Base-by-base conservation (phyloP, 2,888 invertebrate genomes). In the Linnaemya tessellans region DNA sequence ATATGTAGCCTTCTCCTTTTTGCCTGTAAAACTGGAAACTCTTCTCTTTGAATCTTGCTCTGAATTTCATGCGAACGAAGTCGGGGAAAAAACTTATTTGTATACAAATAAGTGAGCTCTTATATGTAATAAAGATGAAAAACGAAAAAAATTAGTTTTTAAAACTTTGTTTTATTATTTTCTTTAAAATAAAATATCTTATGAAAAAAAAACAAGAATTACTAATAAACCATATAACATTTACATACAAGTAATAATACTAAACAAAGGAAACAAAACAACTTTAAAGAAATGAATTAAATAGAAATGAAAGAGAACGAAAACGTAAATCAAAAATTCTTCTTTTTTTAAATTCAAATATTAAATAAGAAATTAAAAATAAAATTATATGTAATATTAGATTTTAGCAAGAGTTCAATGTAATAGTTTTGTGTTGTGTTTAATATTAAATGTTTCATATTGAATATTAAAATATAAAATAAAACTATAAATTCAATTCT, bases 401-500 rank as follows among this genome's bases (percentile, higher is more conserved):
- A 62, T 65, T 77, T 71, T 77, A 77, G 79, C 13, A 54, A 71
- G 56, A 70, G 75, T 85, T 85, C 49, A 70, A 79, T 81, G 74
- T 85, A 75, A 80, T 85, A 80, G 82, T 85, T 74, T 82, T 82
- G 82, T 82, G 82, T 85, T 82, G 79, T 85, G 80, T 82, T 85
- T 71, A 81, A 73, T 81, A 78, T 70, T 81, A 49, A 75, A 82
- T 85, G 81, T 85, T 85, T 85, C 56, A 81, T 51, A 84, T 74
- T 81, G 73, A 77, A 80, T 54, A 84, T 71, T 60, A 78, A 67
- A 74, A 30, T 25, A 80, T 43, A 30, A 13, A 38, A 35, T 22
- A 22, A 62, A 38, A 60, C n/a, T 9, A 58, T 49, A 54, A 43
- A 64, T 70, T 64, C 56, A 70, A 86, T 79, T 87, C 84, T 85